These are phyloP conservation scores for Petaurus breviceps DNA, from an alignment of 2,113 vertebrate species.

Conservation along the genomic window DNA sequence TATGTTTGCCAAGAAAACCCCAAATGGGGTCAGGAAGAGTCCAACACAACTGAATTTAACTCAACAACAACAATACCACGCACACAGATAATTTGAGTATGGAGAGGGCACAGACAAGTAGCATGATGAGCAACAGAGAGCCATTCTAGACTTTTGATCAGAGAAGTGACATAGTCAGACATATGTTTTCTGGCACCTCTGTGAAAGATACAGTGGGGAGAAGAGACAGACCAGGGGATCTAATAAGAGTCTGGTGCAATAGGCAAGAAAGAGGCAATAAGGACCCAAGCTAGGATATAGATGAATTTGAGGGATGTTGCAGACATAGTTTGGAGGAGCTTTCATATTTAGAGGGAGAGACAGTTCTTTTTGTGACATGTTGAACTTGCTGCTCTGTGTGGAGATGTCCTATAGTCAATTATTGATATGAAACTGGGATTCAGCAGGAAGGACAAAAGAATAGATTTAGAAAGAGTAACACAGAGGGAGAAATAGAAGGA, in stretches of 20 bases:
- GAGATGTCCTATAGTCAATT: background rate
- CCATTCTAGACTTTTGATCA: background rate
- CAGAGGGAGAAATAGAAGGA: background rate
- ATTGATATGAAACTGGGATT: background rate
- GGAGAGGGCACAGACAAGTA: background rate
- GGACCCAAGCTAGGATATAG: background rate
- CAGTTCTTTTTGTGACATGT: background rate
- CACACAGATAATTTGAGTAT: background rate
- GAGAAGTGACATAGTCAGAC: background rate
- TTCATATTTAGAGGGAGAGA: background rate
- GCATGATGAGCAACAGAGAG: background rate
- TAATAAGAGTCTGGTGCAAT: background rate
- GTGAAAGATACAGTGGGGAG: background rate
- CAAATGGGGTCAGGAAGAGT: background rate
- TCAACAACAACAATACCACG: background rate
- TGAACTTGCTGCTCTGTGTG: background rate
- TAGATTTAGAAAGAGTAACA: background rate
- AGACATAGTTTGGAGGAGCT: background rate
- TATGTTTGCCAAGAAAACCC: background rate
- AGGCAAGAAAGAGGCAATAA: background rate
- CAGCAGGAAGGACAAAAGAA: background rate
- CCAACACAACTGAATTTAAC: background rate
- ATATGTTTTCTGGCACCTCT: background rate
- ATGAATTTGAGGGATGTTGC: background rate
- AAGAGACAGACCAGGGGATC: background rate